phyloP scores from a whole-genome alignment of 2,888 invertebrate species.

The Agrochola macilenta region DNA sequence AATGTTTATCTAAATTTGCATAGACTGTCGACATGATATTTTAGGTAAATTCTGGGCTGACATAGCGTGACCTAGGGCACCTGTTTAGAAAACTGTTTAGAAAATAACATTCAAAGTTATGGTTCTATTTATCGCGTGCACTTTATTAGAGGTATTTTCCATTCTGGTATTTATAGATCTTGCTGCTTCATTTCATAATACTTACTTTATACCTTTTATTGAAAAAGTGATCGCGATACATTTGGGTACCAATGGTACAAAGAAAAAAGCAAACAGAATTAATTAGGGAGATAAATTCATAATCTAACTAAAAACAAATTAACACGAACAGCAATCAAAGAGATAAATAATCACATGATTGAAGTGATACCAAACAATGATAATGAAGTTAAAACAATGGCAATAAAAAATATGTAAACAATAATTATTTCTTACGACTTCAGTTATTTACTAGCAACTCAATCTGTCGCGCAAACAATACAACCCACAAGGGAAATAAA shows the following conservation, averaged over 20 bases:
- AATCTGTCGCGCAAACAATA: conserved; percentile 42
- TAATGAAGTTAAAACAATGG: conserved; percentile 38
- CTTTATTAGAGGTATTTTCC: conserved; percentile 18
- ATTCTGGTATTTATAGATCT: conserved; percentile 26
- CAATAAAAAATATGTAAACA: conserved; percentile 27
- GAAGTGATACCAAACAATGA: conserved; percentile 23
- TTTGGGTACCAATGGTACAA: neutral
- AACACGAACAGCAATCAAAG: conserved; percentile 3
- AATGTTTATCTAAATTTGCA: conserved; percentile 39
- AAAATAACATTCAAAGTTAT: conserved; percentile 46
- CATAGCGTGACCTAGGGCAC: conserved; percentile 57
- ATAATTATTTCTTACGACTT: conserved; percentile 28
- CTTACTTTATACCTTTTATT: neutral
- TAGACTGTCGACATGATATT: conserved; percentile 40
- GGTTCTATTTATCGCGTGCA: conserved; percentile 53
- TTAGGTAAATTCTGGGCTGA: conserved; percentile 32
- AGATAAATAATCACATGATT: conserved; percentile 6
- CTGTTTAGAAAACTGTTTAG: conserved; percentile 35
- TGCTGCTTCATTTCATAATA: conserved; percentile 1
- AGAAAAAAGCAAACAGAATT: neutral
- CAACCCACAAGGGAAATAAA: conserved; percentile 33
- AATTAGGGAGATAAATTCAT: neutral
- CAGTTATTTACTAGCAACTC: conserved; percentile 22
- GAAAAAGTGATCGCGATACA: neutral
- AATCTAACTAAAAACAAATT: conserved; percentile 6